Conservation (phyloP, 1,140 invertebrate genomes). For the Globodera ellingtonae region DNA sequence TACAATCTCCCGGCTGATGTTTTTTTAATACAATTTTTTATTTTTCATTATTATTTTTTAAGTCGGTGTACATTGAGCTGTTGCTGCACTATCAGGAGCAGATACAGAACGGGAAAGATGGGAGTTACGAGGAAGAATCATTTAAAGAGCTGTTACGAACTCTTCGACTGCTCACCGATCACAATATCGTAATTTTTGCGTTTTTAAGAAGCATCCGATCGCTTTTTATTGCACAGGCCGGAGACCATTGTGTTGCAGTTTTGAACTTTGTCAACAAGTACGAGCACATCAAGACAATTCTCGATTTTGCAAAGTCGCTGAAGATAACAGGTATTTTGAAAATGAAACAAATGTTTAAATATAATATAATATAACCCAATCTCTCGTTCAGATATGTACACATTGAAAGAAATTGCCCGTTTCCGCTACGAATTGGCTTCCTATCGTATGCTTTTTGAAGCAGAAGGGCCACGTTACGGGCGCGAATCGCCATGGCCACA, state of each 20-base stretch:
- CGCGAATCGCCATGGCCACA: slow-evolving; percentile 17
- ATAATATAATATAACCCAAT: not conserved
- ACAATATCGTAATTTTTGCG: slow-evolving; percentile 15
- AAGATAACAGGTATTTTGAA: slow-evolving; percentile 32
- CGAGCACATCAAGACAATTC: slow-evolving; percentile 29
- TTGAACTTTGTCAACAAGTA: slow-evolving; percentile 30
- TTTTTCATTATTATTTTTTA: slow-evolving; percentile 9
- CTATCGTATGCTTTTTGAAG: slow-evolving; percentile 23
- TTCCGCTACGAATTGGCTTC: slow-evolving; percentile 37
- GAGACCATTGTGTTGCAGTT: slow-evolving; percentile 28
- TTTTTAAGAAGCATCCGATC: not conserved
- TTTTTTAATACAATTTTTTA: not conserved
- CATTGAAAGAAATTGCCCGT: slow-evolving; percentile 26
- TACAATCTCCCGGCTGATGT: slow-evolving; percentile 31
- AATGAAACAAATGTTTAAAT: not conserved
- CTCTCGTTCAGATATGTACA: slow-evolving; percentile 29
- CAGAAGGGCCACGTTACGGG: not conserved
- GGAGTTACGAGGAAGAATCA: slow-evolving; percentile 25
- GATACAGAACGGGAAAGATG: slow-evolving; percentile 30
- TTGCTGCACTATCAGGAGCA: slow-evolving; percentile 29
- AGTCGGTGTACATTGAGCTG: slow-evolving; percentile 31
- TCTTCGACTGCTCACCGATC: slow-evolving; percentile 18
- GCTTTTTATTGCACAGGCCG: slow-evolving; percentile 18
- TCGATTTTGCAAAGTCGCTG: slow-evolving; percentile 24
- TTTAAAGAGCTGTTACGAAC: slow-evolving; percentile 27